A percentile compares a stretch with the other conserved stretches of the same genome.
Evolutionary conservation across 92 coral and sea anemone genomes (phyloP).

Genomic region (Anthopleura xanthogrammica): DNA sequence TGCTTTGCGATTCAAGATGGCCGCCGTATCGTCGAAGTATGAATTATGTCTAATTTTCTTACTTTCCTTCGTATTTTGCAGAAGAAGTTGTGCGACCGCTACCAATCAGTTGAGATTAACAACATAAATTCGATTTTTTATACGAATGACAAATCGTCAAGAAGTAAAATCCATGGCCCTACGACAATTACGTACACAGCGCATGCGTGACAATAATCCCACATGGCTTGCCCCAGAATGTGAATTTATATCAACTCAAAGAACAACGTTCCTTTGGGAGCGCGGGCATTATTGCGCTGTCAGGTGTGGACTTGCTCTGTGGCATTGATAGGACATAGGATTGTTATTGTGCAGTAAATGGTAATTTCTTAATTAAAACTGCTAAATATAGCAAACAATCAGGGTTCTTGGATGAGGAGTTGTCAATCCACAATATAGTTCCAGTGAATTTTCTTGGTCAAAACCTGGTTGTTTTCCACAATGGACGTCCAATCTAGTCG

Average conservation of each 20-base stretch:
- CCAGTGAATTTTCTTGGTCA: too few species aligned
- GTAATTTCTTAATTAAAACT: too few species aligned
- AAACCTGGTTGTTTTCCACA: too few species aligned
- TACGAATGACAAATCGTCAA: conserved; percentile 1
- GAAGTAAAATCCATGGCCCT: neutral
- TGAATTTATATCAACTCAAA: neutral
- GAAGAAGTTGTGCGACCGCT: conserved; percentile 50
- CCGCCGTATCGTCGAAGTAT: neutral
- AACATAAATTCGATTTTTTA: conserved; percentile 17
- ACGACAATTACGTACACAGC: conserved; percentile 7
- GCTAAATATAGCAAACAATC: too few species aligned
- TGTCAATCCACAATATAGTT: too few species aligned
- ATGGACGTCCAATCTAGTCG: too few species aligned
- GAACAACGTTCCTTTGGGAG: neutral
- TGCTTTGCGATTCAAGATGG: too few species aligned
- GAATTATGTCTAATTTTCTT: neutral
- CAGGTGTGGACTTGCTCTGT: neutral
- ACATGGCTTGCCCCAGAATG: neutral
- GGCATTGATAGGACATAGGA: too few species aligned
- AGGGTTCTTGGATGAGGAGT: too few species aligned
- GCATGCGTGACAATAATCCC: conserved; percentile 6
- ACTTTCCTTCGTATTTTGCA: neutral
- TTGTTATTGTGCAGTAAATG: too few species aligned
- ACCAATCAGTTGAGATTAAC: conserved; percentile 31
- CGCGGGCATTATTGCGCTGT: neutral